Evolutionary conservation across 35 echinoderm and acorn worm genomes (phyloP), one percentile per base, ranked within the genome.

Genomic region (Apostichopus japonicus): DNA sequence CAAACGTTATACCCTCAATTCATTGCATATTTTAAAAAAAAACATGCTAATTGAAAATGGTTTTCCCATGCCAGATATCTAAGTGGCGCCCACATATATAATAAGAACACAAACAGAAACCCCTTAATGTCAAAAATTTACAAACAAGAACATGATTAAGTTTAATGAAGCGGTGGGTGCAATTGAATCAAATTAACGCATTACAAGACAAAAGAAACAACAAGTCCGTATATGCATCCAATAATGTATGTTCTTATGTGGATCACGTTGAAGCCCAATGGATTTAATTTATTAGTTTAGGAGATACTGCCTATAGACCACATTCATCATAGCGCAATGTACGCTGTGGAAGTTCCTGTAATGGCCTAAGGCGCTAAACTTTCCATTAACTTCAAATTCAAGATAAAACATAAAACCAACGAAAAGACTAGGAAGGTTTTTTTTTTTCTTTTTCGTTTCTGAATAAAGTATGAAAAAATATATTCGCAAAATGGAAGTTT

Each of bases 11-110:
- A 73, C 71, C 71, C 71, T 19, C 14, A 15, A 73, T 73, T 73
- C 71, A 73, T 73, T 73, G 71, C 71, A n/a, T 67, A 14, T 67
- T 7, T 73, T 73, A 19, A 7, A 19, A 75, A 19, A 75, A 75
- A 75, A 75, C 71, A 75, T 75, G 71, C 71, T 75, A 75, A 75
- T 75, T 75, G 71, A 75, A 44, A 75, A 75, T 75, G 71, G 71
- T 75, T 75, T 75, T 75, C 71, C 71, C 71, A 75, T 19, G 71
- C 71, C 71, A 75, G n/a, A 75, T 75, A 75, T 75, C 71, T 75
- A 75, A 75, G 71, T 75, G 71, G 71, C 71, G 71, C 71, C 71
- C 71, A 75, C 71, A 75, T 21, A 75, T 75, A 75, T 19, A 75
- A 21, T 4, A 75, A 19, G 17, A 75, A 75, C 17, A 23, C 15